phyloP scores from a whole-genome alignment of 2,113 vertebrate species.

The Ailuropoda melanoleuca region DNA sequence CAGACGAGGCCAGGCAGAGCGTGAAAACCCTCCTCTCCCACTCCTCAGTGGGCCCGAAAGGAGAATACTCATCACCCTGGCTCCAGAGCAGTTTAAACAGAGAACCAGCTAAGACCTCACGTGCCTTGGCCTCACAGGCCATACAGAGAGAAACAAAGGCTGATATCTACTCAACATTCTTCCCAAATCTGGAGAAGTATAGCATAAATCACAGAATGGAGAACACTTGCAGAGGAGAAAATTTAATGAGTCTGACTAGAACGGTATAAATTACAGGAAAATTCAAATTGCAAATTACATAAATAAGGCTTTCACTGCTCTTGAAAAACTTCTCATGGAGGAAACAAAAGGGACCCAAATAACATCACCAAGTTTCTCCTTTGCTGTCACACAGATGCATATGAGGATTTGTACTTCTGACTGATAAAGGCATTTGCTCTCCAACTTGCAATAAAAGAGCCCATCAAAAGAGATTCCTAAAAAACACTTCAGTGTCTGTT shows the following conservation, averaged over 20 bases:
- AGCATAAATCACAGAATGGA: no score
- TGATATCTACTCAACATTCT: neutral
- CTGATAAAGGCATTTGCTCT: neutral
- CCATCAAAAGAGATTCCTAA: neutral
- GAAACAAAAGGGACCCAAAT: neutral
- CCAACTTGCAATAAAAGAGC: neutral
- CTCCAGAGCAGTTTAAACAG: neutral
- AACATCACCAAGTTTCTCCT: neutral
- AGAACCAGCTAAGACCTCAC: rapidly evolving
- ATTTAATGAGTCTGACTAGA: neutral
- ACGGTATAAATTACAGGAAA: neutral
- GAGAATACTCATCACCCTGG: neutral
- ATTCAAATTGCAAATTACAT: neutral
- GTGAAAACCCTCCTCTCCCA: neutral
- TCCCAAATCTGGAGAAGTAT: neutral
- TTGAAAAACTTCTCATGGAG: neutral
- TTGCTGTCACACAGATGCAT: neutral
- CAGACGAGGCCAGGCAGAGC: neutral
- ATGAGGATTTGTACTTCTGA: neutral
- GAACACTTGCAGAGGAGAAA: neutral
- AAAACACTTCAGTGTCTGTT: neutral
- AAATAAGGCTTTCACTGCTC: neutral
- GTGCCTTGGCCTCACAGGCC: neutral
- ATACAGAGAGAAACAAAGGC: neutral
- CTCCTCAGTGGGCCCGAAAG: rapidly evolving